Evolutionary conservation across 2,797 vertebrate genomes (phyloP).

Genomic region (Hydrocynus forskahlii): DNA sequence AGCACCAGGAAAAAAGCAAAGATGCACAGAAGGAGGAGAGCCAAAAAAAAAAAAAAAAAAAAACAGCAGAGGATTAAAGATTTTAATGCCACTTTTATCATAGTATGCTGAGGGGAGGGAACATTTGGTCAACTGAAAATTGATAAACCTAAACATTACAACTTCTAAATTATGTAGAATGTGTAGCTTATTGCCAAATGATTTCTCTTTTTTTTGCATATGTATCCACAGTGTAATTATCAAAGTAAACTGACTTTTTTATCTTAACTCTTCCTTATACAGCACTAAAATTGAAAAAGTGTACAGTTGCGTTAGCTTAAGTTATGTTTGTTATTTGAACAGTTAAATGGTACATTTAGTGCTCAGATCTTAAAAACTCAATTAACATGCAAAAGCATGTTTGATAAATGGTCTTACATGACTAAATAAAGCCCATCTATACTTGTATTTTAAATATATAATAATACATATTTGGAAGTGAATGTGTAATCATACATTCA

Average conservation of each 20-base stretch:
- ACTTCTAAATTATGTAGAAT: background rate
- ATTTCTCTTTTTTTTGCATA: background rate
- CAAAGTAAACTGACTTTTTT: background rate
- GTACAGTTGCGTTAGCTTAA: no score
- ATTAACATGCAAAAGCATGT: no score
- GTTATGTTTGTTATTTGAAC: background rate
- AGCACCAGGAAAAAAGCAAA: background rate
- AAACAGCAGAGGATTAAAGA: slow-evolving; percentile 7
- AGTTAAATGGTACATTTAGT: no score
- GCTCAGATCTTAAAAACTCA: no score
- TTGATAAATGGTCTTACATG: no score
- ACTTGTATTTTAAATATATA: no score
- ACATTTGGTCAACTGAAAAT: slow-evolving; percentile 13
- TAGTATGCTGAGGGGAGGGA: slow-evolving; percentile 4
- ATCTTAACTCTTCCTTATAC: background rate
- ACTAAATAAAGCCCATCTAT: no score
- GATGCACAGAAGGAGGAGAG: slow-evolving; percentile 11
- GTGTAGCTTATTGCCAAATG: background rate
- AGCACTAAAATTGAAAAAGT: background rate
- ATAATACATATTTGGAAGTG: no score
- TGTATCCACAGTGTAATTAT: background rate
- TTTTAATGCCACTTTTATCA: slow-evolving; percentile 19
- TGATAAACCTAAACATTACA: background rate
- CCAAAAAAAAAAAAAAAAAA: background rate
- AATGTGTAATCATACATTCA: no score